Conservation (phyloP, 2,888 invertebrate genomes). For the Ochropleura plecta region DNA sequence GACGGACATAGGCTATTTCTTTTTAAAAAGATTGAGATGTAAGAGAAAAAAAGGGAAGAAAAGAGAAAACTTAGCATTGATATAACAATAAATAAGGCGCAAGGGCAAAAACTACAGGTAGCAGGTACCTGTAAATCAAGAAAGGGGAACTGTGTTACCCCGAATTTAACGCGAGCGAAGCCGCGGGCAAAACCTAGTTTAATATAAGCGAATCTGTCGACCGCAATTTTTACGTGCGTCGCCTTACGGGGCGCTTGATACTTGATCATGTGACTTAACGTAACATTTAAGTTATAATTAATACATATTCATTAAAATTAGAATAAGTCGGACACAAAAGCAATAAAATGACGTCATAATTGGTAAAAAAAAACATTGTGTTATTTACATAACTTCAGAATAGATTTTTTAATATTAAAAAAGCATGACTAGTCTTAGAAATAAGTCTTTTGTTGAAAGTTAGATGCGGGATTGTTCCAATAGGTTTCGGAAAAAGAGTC, state of each 20-base stretch:
- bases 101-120: too few relatives aligned
- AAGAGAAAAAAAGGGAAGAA: too few relatives aligned
- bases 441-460: background rate
- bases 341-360: slow-evolving; percentile 21
- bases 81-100: too few relatives aligned
- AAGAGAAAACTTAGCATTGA: too few relatives aligned
- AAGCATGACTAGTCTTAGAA: background rate
- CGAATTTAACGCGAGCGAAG: too few relatives aligned
- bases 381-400: slow-evolving; percentile 1
- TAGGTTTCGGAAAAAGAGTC: too few relatives aligned
- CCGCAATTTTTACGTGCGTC: background rate
- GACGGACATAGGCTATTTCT: too few relatives aligned
- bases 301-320: slow-evolving; percentile 32
- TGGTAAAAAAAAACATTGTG: background rate
- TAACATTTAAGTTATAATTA: slow-evolving; percentile 33
- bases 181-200: too few relatives aligned
- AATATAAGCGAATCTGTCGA: background rate
- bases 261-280: slow-evolving; percentile 54
- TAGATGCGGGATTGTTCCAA: background rate
- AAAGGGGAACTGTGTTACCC: too few relatives aligned
- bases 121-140: too few relatives aligned
- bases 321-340: slow-evolving; percentile 26
- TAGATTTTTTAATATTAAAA: background rate
- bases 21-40: too few relatives aligned
- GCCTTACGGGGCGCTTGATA: background rate